A percentile compares a stretch with the other conserved stretches of the same genome.
Conservation (phyloP, 1,140 invertebrate genomes). For the Gonioctena quinquepunctata region DNA sequence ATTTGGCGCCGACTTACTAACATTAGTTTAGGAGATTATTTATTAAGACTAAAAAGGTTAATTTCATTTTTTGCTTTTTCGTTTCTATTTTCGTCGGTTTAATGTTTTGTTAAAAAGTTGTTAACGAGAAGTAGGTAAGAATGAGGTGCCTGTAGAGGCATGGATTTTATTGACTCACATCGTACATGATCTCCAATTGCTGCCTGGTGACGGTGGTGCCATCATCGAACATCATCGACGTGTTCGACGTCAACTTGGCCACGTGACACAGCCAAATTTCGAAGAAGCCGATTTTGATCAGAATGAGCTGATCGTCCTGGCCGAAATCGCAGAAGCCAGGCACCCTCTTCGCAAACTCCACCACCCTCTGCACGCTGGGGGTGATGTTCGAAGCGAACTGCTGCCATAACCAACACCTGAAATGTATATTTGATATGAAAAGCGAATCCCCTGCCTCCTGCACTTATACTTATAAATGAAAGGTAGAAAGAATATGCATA, state of each 20-base stretch:
- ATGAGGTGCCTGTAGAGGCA: too few relatives aligned
- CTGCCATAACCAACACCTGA: constrained; percentile 74
- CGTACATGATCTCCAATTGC: constrained; percentile 90
- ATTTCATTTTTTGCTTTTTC: too few relatives aligned
- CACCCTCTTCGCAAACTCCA: constrained; percentile 91
- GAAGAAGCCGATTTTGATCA: constrained; percentile 95
- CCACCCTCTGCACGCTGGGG: constrained; percentile 86
- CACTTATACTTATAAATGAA: too few relatives aligned
- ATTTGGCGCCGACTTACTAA: too few relatives aligned
- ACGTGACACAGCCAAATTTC: constrained; percentile 93
- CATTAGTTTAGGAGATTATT: too few relatives aligned
- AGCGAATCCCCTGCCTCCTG: too few relatives aligned
- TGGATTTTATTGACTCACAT: constrained; percentile 85
- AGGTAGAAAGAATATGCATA: too few relatives aligned
- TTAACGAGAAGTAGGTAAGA: too few relatives aligned
- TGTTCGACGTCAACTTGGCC: constrained; percentile 78
- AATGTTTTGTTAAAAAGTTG: too few relatives aligned
- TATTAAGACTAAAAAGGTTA: too few relatives aligned
- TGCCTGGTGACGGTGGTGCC: constrained; percentile 83
- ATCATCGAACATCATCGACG: constrained; percentile 88
- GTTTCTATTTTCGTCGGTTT: too few relatives aligned
- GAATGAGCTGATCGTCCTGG: constrained; percentile 91
- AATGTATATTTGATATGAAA: too few relatives aligned
- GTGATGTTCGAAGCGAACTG: constrained; percentile 78
- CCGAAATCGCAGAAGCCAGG: constrained; percentile 85